Percentiles rank a stretch among this genome's conserved stretches.
These are phyloP conservation scores for Litoditis marina DNA, from an alignment of 2,888 invertebrate genomes.

Conservation along the genomic window DNA sequence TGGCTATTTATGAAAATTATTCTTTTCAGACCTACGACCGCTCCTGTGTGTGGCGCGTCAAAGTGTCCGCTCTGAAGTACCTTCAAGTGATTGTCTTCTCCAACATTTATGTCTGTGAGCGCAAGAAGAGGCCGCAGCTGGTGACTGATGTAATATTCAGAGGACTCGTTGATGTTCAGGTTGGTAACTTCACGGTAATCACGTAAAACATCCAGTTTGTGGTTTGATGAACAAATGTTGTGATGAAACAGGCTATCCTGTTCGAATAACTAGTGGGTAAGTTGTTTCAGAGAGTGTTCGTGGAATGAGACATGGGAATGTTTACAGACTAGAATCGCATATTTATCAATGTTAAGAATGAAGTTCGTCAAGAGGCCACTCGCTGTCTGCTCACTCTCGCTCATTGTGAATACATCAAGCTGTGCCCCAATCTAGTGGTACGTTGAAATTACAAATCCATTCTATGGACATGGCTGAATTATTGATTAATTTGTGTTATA, in stretches of 20 bases:
- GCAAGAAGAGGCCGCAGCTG: not conserved
- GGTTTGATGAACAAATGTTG: constrained; percentile 5
- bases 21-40: constrained; percentile 9
- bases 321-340: too few relatives aligned
- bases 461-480: too few relatives aligned
- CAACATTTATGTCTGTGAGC: constrained; percentile 29
- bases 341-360: constrained; percentile 25
- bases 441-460: too few relatives aligned
- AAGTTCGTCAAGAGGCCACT: constrained; percentile 30
- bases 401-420: constrained; percentile 31
- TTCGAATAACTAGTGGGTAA: too few relatives aligned
- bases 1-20: not conserved
- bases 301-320: too few relatives aligned
- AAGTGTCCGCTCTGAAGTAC: constrained; percentile 26
- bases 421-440: constrained; percentile 14
- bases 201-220: not conserved
- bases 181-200: not conserved
- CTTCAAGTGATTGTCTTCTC: constrained; percentile 40
- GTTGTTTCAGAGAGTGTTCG: too few relatives aligned
- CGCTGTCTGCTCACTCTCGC: constrained; percentile 33
- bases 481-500: too few relatives aligned
- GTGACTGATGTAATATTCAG: constrained; percentile 8
- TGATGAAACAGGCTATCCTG: too few relatives aligned
- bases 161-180: constrained; percentile 20
- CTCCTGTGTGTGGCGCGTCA: constrained; percentile 20